A percentile compares a stretch with the other conserved stretches of the same genome.
Evolutionary conservation across 2,113 vertebrate species (phyloP).

Genomic region (Glareola pratincola): DNA sequence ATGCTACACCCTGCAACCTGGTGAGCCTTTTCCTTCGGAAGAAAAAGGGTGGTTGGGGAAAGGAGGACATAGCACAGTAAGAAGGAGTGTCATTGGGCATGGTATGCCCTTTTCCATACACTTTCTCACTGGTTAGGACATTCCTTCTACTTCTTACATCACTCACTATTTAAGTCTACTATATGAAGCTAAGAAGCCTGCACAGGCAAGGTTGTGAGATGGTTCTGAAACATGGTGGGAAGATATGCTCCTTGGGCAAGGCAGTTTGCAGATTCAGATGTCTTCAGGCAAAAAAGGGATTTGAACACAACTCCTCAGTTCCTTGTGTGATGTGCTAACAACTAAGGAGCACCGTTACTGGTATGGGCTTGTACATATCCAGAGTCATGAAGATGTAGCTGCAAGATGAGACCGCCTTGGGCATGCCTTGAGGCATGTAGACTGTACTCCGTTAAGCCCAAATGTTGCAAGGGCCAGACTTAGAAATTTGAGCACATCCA

Average conservation of each 20-base stretch:
- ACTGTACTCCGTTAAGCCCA: neutral
- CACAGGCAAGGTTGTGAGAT: neutral
- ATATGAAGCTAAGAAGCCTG: neutral
- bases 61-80: neutral
- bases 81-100: neutral
- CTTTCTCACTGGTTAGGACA: neutral
- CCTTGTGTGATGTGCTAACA: neutral
- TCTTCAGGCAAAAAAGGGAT: neutral
- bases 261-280: fast-evolving
- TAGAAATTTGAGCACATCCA: neutral
- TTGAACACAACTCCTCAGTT: neutral
- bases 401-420: neutral
- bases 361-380: neutral
- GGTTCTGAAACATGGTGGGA: neutral
- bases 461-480: neutral
- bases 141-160: neutral
- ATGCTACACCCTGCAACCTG: neutral
- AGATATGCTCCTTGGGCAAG: neutral
- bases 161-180: neutral
- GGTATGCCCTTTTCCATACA: neutral
- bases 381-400: neutral
- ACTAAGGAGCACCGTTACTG: neutral
- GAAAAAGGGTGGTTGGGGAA: neutral
- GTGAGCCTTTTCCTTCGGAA: neutral
- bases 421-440: neutral